Base-by-base conservation (phyloP, 1,140 invertebrate genomes). In the Drosophila insularis region DNA sequence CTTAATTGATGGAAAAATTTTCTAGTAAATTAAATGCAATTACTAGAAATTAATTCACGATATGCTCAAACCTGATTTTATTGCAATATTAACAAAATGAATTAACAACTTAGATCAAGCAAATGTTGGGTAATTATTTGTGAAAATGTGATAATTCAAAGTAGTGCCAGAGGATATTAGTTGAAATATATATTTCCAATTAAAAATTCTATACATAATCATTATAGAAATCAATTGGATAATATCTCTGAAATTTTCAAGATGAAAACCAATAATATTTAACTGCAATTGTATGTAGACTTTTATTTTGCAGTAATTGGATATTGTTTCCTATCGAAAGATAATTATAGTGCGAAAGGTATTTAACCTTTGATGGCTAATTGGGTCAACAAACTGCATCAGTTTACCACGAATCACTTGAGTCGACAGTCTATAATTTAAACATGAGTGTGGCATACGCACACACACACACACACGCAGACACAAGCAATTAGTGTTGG, bases 361-460 rank as follows among this genome's bases (percentile, higher is more conserved):
- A 73, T 69, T 84, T 85, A 68, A 78, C 68, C 73, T 66, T 75
- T 75, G 71, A 64, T 71, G 58, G 75, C 63, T 87, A 86, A 87
- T 87, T 87, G 79, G 84, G 82, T 82, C 79, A 82, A 71, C 76
- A 77, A 79, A 77, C 76, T 80, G 63, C 76, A 58, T 61, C 14
- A 74, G 59, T 75, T 72, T 78, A 64, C 54, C 35, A 37, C 17
- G 61, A 60, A 78, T 79, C 82, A 81, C 79, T 76, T 70, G 67
- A 71, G 56, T 77, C 74, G 67, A 71, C 74, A 66, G 71, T 74
- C 77, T 68, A 86, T 87, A 86, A 86, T 86, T 79, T 82, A 82
- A 73, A 61, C 75, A 72, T 72, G 54, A 76, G 43, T 68, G 43
- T 35, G 3, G 59, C 39, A 23, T 35, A 65, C 40, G 43, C 19